Evolutionary conservation across 2,113 vertebrate genomes (phyloP).

Genomic region (Tringa solitaria): DNA sequence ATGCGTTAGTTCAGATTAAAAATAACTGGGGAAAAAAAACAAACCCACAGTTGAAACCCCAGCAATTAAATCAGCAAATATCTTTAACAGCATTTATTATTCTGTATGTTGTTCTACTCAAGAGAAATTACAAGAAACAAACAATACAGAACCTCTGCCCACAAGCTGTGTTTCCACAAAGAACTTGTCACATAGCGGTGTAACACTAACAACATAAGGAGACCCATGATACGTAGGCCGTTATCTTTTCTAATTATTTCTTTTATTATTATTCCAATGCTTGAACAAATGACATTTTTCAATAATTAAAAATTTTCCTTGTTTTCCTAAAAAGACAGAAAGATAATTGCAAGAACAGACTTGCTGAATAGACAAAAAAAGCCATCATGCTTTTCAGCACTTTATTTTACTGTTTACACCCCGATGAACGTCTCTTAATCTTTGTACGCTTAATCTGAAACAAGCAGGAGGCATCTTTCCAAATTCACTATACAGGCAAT

Average conservation of each 20-base stretch:
- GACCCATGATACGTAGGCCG: not conserved
- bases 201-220: not conserved
- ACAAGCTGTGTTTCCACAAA: not conserved
- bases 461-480: not conserved
- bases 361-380: not conserved
- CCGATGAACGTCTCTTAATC: not conserved
- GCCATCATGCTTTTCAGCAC: not conserved
- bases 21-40: not conserved
- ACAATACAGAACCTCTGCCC: not conserved
- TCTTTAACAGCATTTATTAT: not conserved
- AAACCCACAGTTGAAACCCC: not conserved
- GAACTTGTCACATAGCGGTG: not conserved
- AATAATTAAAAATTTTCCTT: not conserved
- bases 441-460: not conserved
- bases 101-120: not conserved
- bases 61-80: not conserved
- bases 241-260: not conserved
- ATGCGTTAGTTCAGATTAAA: not conserved
- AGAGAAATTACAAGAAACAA: not conserved
- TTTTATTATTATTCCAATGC: not conserved
- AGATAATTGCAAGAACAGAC: not conserved
- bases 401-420: not conserved
- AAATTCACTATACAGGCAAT: not conserved
- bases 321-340: not conserved
- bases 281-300: not conserved